These are phyloP conservation scores for Tubulanus polymorphus DNA, from an alignment of 2,888 invertebrate species.

Conservation along the genomic window DNA sequence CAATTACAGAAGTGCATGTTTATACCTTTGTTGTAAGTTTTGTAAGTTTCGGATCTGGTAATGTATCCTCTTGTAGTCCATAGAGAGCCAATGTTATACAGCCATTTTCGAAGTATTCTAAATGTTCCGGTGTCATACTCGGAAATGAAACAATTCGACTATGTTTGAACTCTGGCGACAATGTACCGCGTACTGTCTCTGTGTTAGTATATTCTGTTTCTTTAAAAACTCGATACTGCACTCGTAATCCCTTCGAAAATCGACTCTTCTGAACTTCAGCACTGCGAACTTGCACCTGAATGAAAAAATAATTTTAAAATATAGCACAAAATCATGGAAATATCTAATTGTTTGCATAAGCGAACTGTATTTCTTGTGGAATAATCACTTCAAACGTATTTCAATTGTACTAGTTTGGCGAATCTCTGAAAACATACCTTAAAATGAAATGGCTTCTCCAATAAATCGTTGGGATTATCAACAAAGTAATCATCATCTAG, in stretches of 20 bases:
- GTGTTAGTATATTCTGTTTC: conserved; percentile 39
- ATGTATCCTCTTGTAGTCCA: conserved; percentile 49
- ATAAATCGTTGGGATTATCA: conserved; percentile 46
- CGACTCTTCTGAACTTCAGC: conserved; percentile 44
- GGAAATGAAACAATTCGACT: conserved; percentile 39
- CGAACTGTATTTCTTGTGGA: not conserved
- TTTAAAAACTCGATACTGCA: conserved; percentile 43
- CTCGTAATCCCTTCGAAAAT: conserved; percentile 45
- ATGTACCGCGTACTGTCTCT: conserved; percentile 35
- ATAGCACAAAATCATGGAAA: not conserved
- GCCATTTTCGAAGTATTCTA: conserved; percentile 49
- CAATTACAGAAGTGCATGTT: too few species aligned
- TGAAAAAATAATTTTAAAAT: conserved; percentile 2
- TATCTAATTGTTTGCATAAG: not conserved
- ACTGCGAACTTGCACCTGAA: conserved; percentile 36
- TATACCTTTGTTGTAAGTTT: conserved; percentile 51
- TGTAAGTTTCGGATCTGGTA: conserved; percentile 38
- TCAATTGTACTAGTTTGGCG: too few species aligned
- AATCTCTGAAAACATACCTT: conserved; percentile 32
- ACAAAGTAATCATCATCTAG: conserved; percentile 50
- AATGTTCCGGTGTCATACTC: conserved; percentile 42
- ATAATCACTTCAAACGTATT: not conserved
- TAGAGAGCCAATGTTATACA: conserved; percentile 50
- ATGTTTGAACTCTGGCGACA: conserved; percentile 46
- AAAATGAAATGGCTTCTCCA: conserved; percentile 48